Conservation (phyloP, 2,113 vertebrate species). For the Cyanoderma ruficeps region DNA sequence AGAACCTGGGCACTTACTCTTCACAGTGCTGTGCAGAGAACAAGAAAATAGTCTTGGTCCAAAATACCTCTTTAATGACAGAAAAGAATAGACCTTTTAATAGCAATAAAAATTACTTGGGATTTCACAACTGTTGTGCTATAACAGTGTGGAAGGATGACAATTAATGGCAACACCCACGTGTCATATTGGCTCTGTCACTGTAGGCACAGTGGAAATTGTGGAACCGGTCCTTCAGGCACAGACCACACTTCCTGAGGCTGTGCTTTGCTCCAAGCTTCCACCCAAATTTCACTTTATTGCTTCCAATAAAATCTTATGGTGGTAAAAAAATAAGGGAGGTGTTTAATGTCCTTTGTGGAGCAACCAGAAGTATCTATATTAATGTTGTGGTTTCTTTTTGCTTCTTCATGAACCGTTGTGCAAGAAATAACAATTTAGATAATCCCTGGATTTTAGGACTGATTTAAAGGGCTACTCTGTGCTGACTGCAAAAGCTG, state of each 20-base stretch:
- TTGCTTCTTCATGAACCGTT: background rate
- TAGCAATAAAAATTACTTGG: background rate
- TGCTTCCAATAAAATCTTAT: background rate
- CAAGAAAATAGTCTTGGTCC: background rate
- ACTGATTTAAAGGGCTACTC: background rate
- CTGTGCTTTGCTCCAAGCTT: background rate
- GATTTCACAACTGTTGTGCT: conserved; percentile 6
- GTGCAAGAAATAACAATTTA: background rate
- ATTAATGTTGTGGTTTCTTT: background rate
- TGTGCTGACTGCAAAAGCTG: background rate
- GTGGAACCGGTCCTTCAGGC: background rate
- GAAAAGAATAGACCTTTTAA: background rate
- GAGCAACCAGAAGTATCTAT: background rate
- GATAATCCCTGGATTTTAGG: background rate
- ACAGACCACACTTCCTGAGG: background rate
- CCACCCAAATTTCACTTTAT: background rate
- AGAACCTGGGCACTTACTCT: background rate
- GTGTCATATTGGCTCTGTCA: background rate
- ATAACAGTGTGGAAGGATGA: background rate
- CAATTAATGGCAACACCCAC: background rate
- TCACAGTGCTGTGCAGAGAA: background rate
- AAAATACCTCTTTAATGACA: background rate
- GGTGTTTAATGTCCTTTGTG: accelerated
- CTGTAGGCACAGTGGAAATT: background rate
- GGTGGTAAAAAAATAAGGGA: background rate